Conservation (phyloP, 2,113 vertebrate species). For the Peromyscus californicus region DNA sequence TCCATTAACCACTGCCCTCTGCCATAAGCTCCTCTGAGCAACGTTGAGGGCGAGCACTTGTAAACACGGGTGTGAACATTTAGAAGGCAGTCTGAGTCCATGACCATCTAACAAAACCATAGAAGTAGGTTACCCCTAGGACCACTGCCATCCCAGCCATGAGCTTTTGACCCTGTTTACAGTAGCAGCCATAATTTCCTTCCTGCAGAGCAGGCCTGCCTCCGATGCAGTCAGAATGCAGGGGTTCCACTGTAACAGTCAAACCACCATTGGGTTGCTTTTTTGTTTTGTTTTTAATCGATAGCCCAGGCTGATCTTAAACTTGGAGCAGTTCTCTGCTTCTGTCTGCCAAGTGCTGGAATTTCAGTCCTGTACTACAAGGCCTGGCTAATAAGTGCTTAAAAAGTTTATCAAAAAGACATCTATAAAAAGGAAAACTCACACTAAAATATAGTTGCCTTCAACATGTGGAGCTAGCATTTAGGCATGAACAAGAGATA, state of each 20-base stretch:
- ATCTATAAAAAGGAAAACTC: not conserved
- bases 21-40: not conserved
- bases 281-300: not conserved
- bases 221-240: not conserved
- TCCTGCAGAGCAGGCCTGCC: not conserved
- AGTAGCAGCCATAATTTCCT: not conserved
- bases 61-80: not conserved
- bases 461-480: conserved; percentile 31
- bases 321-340: not conserved
- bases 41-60: not conserved
- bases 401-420: not conserved
- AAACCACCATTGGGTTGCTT: not conserved
- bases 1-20: not conserved
- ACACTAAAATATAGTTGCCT: not conserved
- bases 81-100: not conserved
- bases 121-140: not conserved
- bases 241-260: not conserved
- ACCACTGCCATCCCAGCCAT: not conserved
- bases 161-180: not conserved
- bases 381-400: not conserved
- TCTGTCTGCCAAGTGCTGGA: not conserved
- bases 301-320: not conserved
- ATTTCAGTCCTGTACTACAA: not conserved
- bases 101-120: not conserved
- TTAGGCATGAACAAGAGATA: conserved; percentile 13